A percentile compares a stretch with the other conserved stretches of the same genome.
These are phyloP conservation scores for human (Homo sapiens) DNA, from an alignment of 2,113 vertebrate genomes.

Conservation along the genomic window GRCh38 chr6:106313001-106313500, in stretches of 20 bases:
- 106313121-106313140: background rate
- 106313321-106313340: background rate
- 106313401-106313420: background rate
- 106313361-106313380: background rate
- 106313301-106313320: background rate
- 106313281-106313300: background rate
- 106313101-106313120: background rate
- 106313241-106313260: background rate
- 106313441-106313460: background rate
- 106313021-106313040: background rate
- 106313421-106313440: background rate
- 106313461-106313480: background rate
- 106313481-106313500: background rate
- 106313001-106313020: background rate
- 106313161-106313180: background rate
- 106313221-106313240: background rate
- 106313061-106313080: conserved; percentile 1
- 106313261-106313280: background rate
- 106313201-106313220: background rate
- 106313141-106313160: background rate
- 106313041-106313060: background rate
- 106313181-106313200: background rate
- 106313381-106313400: background rate
- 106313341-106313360: background rate
- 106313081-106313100: background rate